Evolutionary conservation across 2,888 invertebrate species (phyloP).

Genomic region (Apamea sordens): DNA sequence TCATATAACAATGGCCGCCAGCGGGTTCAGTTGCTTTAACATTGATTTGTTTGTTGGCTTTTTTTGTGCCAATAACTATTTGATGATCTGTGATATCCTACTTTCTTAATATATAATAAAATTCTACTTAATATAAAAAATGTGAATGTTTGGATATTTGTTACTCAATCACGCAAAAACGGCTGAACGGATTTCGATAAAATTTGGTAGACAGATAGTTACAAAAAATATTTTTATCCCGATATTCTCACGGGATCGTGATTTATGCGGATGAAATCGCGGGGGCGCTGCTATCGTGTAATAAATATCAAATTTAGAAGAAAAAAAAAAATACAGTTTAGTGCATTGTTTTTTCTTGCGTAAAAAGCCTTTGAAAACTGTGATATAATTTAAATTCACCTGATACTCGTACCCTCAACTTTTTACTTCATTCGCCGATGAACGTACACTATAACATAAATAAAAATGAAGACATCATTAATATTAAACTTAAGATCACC

Average conservation of each 20-base stretch:
- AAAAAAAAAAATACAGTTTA: not conserved
- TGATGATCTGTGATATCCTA: not conserved
- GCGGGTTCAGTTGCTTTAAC: not conserved
- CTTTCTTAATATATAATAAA: not conserved
- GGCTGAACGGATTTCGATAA: not conserved
- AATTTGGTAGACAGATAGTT: not conserved
- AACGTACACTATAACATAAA: constrained; percentile 17
- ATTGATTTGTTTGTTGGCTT: no score
- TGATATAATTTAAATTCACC: not conserved
- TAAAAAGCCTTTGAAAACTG: not conserved
- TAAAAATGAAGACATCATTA: constrained; percentile 39
- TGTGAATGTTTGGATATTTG: not conserved
- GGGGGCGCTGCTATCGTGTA: no score
- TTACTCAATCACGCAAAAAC: not conserved
- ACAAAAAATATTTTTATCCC: not conserved
- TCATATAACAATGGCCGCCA: not conserved
- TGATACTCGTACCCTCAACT: constrained; percentile 1
- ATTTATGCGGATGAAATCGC: not conserved
- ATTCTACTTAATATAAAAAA: not conserved
- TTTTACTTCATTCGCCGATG: not conserved
- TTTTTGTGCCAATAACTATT: not conserved
- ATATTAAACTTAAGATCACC: constrained; percentile 35
- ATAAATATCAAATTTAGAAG: no score
- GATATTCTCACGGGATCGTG: no score
- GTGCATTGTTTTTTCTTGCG: not conserved